These are phyloP conservation scores for Yoshiicerus persimilis DNA, from an alignment of 1,140 invertebrate species.

Conservation along the genomic window DNA sequence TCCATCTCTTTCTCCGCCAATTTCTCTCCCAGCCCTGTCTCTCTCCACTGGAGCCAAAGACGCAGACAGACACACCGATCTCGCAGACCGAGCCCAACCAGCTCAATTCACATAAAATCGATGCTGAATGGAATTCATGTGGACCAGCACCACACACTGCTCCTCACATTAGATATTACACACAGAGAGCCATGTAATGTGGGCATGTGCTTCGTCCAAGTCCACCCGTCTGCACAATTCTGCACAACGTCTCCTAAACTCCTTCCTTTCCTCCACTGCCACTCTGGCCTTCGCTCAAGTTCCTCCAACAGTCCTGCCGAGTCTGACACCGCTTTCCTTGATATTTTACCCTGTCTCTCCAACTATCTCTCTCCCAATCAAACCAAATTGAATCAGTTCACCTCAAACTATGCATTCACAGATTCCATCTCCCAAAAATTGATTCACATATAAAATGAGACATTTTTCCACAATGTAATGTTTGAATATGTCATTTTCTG, in stretches of 20 bases:
- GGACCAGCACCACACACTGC: neutral
- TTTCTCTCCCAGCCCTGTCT: neutral
- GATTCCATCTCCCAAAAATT: neutral
- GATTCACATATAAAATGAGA: neutral
- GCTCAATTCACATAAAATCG: neutral
- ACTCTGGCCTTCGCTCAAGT: neutral
- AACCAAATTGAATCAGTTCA: neutral
- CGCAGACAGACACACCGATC: too few species aligned
- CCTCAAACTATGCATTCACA: neutral
- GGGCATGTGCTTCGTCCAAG: neutral
- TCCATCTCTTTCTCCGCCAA: neutral
- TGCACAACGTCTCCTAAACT: neutral
- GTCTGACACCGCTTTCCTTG: too few species aligned
- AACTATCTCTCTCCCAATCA: neutral
- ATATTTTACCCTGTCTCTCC: neutral
- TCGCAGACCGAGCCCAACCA: neutral
- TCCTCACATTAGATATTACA: neutral
- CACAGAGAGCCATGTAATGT: neutral
- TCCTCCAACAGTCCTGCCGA: neutral
- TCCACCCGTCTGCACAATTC: neutral
- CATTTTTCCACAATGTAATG: neutral
- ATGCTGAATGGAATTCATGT: conserved; percentile 7
- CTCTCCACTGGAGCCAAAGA: too few species aligned
- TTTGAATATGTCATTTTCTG: neutral
- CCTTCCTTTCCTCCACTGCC: neutral